Base-by-base conservation (phyloP, 2,888 invertebrate species). In the Oscheius sp. region DNA sequence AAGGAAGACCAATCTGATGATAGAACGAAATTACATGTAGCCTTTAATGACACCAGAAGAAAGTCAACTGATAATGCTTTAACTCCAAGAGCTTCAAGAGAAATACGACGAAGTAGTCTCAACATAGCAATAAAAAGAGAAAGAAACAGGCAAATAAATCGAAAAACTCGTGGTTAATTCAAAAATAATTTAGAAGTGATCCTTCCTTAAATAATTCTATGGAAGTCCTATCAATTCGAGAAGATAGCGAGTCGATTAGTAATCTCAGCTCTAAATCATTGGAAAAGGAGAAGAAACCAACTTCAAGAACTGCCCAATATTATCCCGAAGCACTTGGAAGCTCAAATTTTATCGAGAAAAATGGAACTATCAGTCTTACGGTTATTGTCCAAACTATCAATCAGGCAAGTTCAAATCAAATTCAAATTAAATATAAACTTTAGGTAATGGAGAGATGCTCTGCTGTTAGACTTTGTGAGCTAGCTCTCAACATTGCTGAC, bases 361-460 rank as follows among this genome's bases (percentile, higher is more conserved):
- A 96, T 81, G 97, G 98, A 0, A 93, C 95, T 86, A 92, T 98
- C 69, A 94, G 96, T 87, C 91, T 93, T 78, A 92, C 92, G 89
- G 93, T 95, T 15, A 92, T 95, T 1, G 76, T 84, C 25, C 79
- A 82, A 63, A 81, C 81, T 0, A 72, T 87, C 33, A 76, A 76
- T 39, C 73, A 78, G 70, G 72, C 74, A 23, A 46, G 48, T 25
- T 29, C 15, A 25, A 29, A 3, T 12, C 25, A 6, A 23, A 3
- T 1, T 15, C 27, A 8, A 5, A 8, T 25, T n/a, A 23, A 17
- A 46, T 17, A 46, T 27, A 15, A 15, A 12, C 50, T 39, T 42
- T 17, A 74, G 61, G 91, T 93, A 76, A 91, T 94, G 87, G 95
- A 96, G 84, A 91, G 91, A 73, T 91, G 91, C 72, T 91, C 92